Evolutionary conservation across 1,140 invertebrate species (phyloP).

Genomic region (Gryon sp.): DNA sequence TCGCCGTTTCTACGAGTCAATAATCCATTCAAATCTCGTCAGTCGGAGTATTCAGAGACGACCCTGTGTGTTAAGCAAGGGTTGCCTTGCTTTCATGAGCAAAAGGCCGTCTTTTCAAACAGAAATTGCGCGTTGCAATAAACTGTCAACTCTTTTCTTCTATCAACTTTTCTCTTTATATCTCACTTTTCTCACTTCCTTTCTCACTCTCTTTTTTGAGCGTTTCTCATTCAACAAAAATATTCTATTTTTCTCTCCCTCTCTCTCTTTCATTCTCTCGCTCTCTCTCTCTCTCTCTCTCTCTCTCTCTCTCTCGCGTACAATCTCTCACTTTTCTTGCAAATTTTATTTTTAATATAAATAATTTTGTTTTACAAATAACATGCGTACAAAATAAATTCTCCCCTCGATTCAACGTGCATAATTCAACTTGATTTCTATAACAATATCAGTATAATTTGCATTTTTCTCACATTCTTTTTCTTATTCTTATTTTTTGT

Average conservation of each 20-base stretch:
- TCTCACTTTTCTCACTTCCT: neutral
- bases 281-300: constrained; percentile 1
- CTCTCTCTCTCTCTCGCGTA: neutral
- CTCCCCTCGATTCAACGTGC: constrained; percentile 27
- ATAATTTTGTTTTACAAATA: constrained; percentile 52
- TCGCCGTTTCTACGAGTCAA: no score
- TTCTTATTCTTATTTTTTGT: constrained; percentile 6
- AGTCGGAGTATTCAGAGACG: constrained; percentile 30
- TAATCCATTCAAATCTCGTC: constrained; percentile 20
- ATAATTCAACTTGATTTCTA: constrained; percentile 7
- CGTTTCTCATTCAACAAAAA: constrained; percentile 31
- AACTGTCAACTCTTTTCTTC: no score
- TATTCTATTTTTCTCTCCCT: neutral
- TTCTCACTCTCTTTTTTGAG: constrained; percentile 16
- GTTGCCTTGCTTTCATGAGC: constrained; percentile 10
- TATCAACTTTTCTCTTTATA: no score
- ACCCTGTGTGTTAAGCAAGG: neutral
- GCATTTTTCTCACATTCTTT: no score
- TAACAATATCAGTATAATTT: constrained; percentile 6
- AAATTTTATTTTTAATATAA: constrained; percentile 25
- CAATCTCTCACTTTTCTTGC: no score
- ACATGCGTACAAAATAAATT: constrained; percentile 61
- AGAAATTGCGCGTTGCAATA: constrained; percentile 1
- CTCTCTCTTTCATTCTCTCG: no score
- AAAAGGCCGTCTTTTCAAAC: constrained; percentile 10